Evolutionary conservation across 2,113 vertebrate genomes (phyloP), one percentile per base, ranked within the genome.

Genomic region (Malurus alboscapulatus): DNA sequence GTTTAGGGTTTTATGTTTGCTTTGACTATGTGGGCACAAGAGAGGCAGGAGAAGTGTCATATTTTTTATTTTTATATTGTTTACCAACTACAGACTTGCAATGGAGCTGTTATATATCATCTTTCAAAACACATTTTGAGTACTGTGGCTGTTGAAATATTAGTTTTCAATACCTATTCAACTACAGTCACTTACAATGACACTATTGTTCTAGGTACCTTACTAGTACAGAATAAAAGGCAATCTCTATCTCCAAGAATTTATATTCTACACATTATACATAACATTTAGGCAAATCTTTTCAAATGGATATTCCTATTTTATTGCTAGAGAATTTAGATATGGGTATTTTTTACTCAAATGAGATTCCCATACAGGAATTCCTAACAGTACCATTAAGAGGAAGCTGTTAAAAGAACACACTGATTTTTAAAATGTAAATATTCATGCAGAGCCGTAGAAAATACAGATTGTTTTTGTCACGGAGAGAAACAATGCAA

Each of bases 11-110:
- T 93, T 94, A 74, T 84, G 54, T 76, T 89, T 91, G 79, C 67
- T 85, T 87, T 88, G 81, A 82, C 79, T 83, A 34, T 62, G 67
- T 83, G 78, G 62, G 77, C 84, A 92, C 40, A 87, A 62, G 14
- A 93, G 67, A 93, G 44, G 79, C 89, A 90, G 66, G 34, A 13
- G 44, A 92, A 76, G 75, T 67, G 78, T 80, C 77, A 79, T 82
- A 65, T 87, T 91, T 95, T 95, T 96, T 93, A 92, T 95, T 94
- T 89, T 91, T 87, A 83, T 89, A 87, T 88, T 94, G 89, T 92
- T 95, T 94, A 86, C 10, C 8, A 87, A 86, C 87, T 83, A 80
- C 38, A 91, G 84, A 59, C 83, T 91, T 71, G 78, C 78, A 82
- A 80, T 62, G 75, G 63, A 92, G 53, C 55, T 74, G 87, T 94